These are phyloP conservation scores for Casuarius casuarius DNA, from an alignment of 2,113 vertebrate species.

Conservation along the genomic window DNA sequence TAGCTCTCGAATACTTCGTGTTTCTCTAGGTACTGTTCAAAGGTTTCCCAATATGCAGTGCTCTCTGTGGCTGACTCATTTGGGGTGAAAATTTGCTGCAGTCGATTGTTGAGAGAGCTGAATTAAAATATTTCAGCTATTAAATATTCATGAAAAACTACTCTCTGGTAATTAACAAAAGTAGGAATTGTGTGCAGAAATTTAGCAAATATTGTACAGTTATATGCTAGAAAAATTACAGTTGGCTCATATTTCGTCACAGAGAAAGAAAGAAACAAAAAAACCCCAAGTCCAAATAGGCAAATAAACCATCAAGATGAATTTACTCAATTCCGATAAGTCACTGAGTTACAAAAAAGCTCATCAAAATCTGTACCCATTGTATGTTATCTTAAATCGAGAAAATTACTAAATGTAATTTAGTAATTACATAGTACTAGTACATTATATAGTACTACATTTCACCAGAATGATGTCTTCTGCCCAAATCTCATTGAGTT, in stretches of 20 bases:
- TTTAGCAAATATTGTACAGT: neutral
- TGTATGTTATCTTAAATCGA: neutral
- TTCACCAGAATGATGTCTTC: neutral
- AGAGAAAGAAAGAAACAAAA: neutral
- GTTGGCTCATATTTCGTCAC: neutral
- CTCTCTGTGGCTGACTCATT: neutral
- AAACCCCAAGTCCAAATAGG: neutral
- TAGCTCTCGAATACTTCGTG: neutral
- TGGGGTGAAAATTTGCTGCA: neutral
- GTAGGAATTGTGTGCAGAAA: neutral
- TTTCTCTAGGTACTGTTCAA: neutral
- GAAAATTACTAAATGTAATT: neutral
- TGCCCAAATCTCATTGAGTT: neutral
- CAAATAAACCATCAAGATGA: neutral
- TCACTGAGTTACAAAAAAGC: neutral
- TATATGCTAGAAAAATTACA: neutral
- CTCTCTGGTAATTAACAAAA: neutral
- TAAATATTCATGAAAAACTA: neutral
- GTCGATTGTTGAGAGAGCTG: neutral
- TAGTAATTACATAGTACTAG: too few relatives aligned
- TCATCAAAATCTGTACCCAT: neutral
- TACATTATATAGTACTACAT: too few relatives aligned
- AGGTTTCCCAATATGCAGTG: neutral
- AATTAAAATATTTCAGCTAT: neutral
- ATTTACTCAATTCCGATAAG: neutral